A percentile compares a stretch with the other conserved stretches of the same genome.
phyloP scores from a whole-genome alignment of 1,140 invertebrate genomes.

The Galendromus occidentalis region DNA sequence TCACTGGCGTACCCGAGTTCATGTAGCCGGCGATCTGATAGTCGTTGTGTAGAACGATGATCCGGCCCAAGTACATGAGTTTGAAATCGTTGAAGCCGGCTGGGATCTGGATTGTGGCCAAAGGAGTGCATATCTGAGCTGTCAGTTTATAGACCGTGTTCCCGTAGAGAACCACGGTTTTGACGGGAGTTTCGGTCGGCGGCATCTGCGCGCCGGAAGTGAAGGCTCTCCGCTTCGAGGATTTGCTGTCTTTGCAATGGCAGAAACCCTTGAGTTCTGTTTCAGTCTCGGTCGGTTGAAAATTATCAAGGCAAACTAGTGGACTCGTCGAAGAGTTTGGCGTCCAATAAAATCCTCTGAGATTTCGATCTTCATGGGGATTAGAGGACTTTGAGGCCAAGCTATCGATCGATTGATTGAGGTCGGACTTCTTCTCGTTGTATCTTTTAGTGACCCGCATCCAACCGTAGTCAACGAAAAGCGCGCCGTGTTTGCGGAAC shows the following conservation, averaged over 20 bases:
- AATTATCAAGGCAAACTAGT: not conserved
- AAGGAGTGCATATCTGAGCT: not conserved
- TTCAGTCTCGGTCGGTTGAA: not conserved
- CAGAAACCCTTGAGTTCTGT: not conserved
- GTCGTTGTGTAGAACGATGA: not conserved
- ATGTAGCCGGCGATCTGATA: not conserved
- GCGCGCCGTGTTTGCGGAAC: not conserved
- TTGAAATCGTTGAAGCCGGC: not conserved
- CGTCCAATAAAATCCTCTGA: not conserved
- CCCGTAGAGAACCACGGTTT: not conserved
- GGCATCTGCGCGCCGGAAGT: too few species aligned
- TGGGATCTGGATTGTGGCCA: not conserved
- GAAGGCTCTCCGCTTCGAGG: too few species aligned
- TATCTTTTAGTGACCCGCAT: too few species aligned
- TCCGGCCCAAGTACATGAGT: not conserved
- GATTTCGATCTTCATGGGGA: not conserved
- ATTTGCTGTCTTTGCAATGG: not conserved
- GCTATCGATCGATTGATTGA: too few species aligned
- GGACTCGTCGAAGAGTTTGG: too few species aligned
- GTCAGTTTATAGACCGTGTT: not conserved
- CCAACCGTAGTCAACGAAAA: not conserved
- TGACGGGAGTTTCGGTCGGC: too few species aligned
- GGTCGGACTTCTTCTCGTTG: too few species aligned
- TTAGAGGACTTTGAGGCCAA: too few species aligned
- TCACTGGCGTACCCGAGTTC: not conserved